A percentile compares a stretch with the other conserved stretches of the same genome.
Conservation (phyloP, 2,888 invertebrate species). For the Penaeus monodon region DNA sequence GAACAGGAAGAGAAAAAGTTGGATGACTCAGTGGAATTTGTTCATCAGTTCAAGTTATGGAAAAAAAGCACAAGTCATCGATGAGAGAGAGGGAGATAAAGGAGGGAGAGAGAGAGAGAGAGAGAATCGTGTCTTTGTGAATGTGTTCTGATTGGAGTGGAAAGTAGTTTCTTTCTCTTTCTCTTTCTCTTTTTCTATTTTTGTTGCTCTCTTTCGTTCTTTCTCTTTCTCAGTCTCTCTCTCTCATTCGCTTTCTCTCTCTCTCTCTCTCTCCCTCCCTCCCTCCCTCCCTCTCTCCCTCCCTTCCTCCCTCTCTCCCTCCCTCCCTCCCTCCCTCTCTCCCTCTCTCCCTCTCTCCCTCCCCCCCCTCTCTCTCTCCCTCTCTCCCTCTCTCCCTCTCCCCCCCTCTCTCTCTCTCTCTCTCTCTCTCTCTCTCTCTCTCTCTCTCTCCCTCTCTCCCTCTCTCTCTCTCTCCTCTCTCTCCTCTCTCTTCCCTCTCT, state of each 20-base stretch:
- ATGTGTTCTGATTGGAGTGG: too few species aligned
- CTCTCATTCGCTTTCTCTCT: neutral
- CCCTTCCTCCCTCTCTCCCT: neutral
- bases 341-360: neutral
- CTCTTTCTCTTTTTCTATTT: too few species aligned
- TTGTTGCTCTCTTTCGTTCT: neutral
- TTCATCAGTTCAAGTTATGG: too few species aligned
- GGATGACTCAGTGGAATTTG: too few species aligned
- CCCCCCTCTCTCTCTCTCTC: neutral
- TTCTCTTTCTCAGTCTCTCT: neutral
- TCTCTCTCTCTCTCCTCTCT: neutral
- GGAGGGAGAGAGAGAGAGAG: neutral
- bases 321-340: neutral
- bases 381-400: neutral
- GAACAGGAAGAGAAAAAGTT: too few species aligned
- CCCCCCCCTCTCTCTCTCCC: neutral
- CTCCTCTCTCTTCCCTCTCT: neutral
- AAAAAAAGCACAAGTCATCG: too few species aligned
- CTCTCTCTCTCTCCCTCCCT: too few species aligned
- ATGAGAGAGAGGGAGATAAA: constrained; percentile 2
- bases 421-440: too few species aligned
- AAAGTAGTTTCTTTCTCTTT: too few species aligned
- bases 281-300: too few species aligned
- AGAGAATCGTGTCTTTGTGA: neutral
- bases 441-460: neutral